These are phyloP conservation scores for Coelopa pilipes DNA, from an alignment of 2,888 invertebrate genomes.

Conservation along the genomic window DNA sequence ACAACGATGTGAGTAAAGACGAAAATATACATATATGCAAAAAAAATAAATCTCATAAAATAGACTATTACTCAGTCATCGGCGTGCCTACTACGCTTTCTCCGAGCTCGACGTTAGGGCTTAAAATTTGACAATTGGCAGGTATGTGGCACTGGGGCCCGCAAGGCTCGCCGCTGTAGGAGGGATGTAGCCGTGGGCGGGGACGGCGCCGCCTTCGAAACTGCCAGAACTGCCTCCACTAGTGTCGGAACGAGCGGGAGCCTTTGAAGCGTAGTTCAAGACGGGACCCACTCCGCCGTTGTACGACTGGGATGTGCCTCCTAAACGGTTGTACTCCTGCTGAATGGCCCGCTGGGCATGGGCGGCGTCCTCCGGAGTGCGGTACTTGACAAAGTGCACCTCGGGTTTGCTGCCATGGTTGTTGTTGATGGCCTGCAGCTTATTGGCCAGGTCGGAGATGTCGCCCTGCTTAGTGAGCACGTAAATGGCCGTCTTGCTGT, in stretches of 20 bases:
- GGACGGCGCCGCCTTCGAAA: slow-evolving; percentile 1
- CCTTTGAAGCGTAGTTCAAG: slow-evolving; percentile 54
- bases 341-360: slow-evolving; percentile 57
- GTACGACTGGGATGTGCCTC: slow-evolving; percentile 49
- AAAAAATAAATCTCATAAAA: background rate
- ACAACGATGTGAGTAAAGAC: too few relatives aligned
- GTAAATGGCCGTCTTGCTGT: slow-evolving; percentile 60
- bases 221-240: background rate
- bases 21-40: too few relatives aligned
- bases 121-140: slow-evolving; percentile 44
- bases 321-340: slow-evolving; percentile 53
- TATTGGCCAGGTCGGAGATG: slow-evolving; percentile 49
- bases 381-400: slow-evolving; percentile 61
- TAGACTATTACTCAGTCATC: slow-evolving; percentile 40
- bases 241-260: background rate
- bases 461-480: slow-evolving; percentile 59
- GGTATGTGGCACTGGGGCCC: slow-evolving; percentile 52
- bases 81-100: slow-evolving; percentile 36
- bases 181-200: slow-evolving; percentile 26
- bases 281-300: slow-evolving; percentile 54
- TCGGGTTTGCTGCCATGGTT: slow-evolving; percentile 56
- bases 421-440: slow-evolving; percentile 49
- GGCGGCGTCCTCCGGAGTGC: slow-evolving; percentile 57
- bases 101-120: background rate
- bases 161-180: slow-evolving; percentile 48